Evolutionary conservation across 2,888 invertebrate species (phyloP).

Genomic region (Baccha elongata): DNA sequence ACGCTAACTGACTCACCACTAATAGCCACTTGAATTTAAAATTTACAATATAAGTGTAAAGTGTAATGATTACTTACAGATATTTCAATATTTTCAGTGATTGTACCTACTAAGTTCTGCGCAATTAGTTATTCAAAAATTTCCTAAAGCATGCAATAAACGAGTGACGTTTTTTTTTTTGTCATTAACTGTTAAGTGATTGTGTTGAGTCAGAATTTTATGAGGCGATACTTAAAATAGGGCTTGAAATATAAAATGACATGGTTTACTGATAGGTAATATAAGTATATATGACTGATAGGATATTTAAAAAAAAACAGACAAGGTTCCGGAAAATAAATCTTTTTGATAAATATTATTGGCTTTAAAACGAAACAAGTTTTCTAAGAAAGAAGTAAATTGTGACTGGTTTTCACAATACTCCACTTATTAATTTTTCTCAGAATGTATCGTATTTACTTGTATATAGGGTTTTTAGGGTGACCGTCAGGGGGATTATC

Average conservation of each 20-base stretch:
- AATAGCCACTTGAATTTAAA: not conserved
- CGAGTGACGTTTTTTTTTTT: not conserved
- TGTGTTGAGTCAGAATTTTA: slow-evolving; percentile 10
- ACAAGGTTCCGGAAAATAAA: not conserved
- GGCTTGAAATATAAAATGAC: not conserved
- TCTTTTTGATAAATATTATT: not conserved
- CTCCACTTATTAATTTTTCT: no score
- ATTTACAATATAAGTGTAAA: not conserved
- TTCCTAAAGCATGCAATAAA: slow-evolving; percentile 6
- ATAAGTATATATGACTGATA: no score
- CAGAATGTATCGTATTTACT: no score
- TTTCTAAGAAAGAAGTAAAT: no score
- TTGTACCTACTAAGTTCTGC: not conserved
- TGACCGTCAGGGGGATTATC: no score
- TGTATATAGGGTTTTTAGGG: no score
- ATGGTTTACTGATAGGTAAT: no score
- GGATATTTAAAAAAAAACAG: not conserved
- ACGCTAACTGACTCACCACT: slow-evolving; percentile 1
- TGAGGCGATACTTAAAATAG: not conserved
- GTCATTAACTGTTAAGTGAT: not conserved
- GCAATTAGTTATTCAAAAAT: slow-evolving; percentile 5
- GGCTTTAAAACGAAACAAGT: no score
- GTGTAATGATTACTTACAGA: no score
- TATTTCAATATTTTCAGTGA: not conserved
- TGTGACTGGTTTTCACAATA: no score